phyloP scores from a whole-genome alignment of 37 sponge, comb jelly and placozoan species.

The Mnemiopsis leidyi region DNA sequence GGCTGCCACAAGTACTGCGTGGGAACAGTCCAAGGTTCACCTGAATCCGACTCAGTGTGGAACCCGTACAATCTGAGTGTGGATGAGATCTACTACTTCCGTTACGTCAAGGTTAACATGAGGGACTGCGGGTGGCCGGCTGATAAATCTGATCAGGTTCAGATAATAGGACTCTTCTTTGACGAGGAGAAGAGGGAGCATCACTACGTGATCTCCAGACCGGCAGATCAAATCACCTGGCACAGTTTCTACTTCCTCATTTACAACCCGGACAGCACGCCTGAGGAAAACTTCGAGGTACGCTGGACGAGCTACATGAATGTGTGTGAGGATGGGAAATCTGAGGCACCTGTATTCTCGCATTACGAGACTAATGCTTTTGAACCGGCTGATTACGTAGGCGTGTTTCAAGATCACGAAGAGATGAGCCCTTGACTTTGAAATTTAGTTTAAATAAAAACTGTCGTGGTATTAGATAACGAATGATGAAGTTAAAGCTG shows the following conservation, averaged over 20 bases:
- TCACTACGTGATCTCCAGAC: neutral
- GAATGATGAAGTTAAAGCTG: no score
- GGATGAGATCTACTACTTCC: neutral
- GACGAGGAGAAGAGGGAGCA: neutral
- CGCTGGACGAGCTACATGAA: neutral
- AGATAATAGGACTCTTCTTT: neutral
- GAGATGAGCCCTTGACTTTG: neutral
- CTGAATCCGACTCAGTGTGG: neutral
- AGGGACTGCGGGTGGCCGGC: neutral
- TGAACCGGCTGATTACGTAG: neutral
- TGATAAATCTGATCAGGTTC: neutral
- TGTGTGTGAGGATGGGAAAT: neutral
- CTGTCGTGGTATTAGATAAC: no score
- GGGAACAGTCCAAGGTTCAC: neutral
- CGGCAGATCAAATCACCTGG: neutral
- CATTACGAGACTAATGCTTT: neutral
- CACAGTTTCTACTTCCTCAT: neutral
- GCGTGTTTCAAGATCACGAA: neutral
- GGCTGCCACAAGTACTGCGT: constrained; percentile 37
- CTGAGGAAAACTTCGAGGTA: neutral
- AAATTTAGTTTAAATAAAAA: no score
- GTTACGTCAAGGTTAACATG: constrained; percentile 21
- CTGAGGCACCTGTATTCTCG: neutral
- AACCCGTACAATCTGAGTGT: neutral
- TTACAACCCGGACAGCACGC: neutral